Evolutionary conservation across 2,113 vertebrate species (phyloP).

Genomic region (Oxygymnocypris stewartii): DNA sequence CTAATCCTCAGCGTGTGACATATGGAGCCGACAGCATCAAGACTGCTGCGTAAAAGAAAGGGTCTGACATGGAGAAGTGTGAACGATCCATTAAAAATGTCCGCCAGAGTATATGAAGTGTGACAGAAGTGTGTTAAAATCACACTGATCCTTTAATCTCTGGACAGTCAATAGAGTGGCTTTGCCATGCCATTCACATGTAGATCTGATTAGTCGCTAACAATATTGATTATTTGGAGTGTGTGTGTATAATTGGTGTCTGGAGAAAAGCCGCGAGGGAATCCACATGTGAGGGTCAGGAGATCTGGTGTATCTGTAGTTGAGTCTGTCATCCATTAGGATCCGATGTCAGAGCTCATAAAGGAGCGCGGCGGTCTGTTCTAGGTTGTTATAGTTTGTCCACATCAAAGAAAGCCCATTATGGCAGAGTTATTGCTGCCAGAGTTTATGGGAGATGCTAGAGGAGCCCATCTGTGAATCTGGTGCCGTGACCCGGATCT

Average conservation of each 20-base stretch:
- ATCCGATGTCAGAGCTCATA: slow-evolving; percentile 27
- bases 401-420: slow-evolving; percentile 16
- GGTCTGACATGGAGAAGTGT: neutral
- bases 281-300: neutral
- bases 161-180: slow-evolving; percentile 25
- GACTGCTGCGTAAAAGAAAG: neutral
- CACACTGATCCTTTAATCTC: slow-evolving; percentile 37
- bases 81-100: slow-evolving; percentile 33
- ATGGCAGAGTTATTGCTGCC: slow-evolving; percentile 25
- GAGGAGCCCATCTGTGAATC: neutral
- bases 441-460: slow-evolving; percentile 40
- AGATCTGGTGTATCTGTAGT: neutral
- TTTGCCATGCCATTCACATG: slow-evolving; percentile 17
- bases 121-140: slow-evolving; percentile 25
- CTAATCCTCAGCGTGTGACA: slow-evolving; percentile 40
- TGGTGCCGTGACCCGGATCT: slow-evolving; percentile 28
- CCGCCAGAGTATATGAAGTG: neutral
- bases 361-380: neutral
- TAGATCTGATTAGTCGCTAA: slow-evolving; percentile 24
- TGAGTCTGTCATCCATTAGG: slow-evolving; percentile 29
- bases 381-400: slow-evolving; percentile 24
- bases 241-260: slow-evolving; percentile 6
- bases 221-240: slow-evolving; percentile 47
- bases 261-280: neutral
- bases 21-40: slow-evolving; percentile 53